These are phyloP conservation scores for Acanthiza pusilla DNA, from an alignment of 2,797 vertebrate genomes.

Conservation along the genomic window DNA sequence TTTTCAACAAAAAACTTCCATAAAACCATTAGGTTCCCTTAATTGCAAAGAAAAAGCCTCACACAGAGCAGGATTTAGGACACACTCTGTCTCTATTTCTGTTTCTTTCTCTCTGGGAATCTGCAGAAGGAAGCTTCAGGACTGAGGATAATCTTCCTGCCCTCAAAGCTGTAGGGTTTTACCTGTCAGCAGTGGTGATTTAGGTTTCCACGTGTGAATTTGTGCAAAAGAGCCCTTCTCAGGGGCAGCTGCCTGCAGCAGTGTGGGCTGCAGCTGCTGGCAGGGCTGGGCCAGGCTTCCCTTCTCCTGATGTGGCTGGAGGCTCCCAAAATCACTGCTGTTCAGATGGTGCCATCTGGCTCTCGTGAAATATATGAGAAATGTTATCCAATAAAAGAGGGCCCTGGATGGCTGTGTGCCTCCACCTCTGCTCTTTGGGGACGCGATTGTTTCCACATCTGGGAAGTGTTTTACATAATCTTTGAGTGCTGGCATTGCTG, in stretches of 20 bases:
- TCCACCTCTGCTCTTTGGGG: not conserved
- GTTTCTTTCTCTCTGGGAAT: not conserved
- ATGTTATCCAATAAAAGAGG: not conserved
- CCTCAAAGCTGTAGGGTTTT: not conserved
- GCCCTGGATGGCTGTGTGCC: not conserved
- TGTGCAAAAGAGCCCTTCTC: rapidly evolving
- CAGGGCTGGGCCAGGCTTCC: not conserved
- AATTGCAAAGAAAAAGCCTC: conserved; percentile 4
- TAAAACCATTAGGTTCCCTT: conserved; percentile 1
- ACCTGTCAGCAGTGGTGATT: not conserved
- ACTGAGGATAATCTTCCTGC: not conserved
- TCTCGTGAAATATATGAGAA: conserved; percentile 24
- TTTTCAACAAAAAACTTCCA: conserved; percentile 22
- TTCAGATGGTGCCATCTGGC: conserved; percentile 60
- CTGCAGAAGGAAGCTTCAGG: not conserved
- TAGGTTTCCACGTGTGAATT: not conserved
- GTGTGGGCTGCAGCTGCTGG: rapidly evolving
- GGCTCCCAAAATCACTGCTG: conserved; percentile 20
- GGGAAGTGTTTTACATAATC: not conserved
- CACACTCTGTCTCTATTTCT: not conserved
- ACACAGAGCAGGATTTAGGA: not conserved
- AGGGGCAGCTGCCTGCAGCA: not conserved
- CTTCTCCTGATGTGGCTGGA: not conserved
- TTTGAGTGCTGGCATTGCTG: not conserved
- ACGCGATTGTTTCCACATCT: not conserved